phyloP scores from a whole-genome alignment of 2,113 vertebrate genomes.

The Antigone vipio region DNA sequence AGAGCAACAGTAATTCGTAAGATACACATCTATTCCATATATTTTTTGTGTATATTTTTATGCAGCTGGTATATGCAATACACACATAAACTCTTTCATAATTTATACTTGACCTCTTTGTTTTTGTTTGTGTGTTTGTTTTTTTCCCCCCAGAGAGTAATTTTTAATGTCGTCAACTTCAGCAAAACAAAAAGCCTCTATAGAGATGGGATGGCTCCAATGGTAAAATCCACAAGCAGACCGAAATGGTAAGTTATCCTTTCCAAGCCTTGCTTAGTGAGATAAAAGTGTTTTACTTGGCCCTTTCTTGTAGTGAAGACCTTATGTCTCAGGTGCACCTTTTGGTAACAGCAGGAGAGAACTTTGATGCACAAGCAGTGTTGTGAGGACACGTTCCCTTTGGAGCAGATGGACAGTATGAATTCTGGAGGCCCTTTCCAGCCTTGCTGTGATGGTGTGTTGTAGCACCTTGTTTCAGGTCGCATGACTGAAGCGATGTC shows the following conservation, averaged over 20 bases:
- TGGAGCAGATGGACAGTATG: neutral
- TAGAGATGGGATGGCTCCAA: slow-evolving; percentile 95
- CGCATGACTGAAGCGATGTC: neutral
- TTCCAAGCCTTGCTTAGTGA: neutral
- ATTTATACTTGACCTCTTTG: neutral
- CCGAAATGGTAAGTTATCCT: slow-evolving; percentile 87
- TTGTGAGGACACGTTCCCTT: neutral
- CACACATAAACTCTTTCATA: neutral
- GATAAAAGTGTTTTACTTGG: neutral
- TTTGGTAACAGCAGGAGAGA: neutral
- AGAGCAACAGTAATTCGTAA: neutral
- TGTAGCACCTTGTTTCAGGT: neutral
- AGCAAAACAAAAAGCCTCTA: slow-evolving; percentile 99
- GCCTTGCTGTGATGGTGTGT: neutral
- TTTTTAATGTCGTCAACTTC: slow-evolving; percentile 98
- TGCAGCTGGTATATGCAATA: neutral
- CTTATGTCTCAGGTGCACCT: neutral
- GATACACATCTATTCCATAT: neutral
- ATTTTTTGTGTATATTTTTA: neutral
- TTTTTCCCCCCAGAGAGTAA: slow-evolving; percentile 82
- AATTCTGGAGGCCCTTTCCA: neutral
- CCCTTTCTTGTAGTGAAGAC: neutral
- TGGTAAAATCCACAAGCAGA: slow-evolving; percentile 95
- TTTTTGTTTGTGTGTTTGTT: slow-evolving; percentile 1
- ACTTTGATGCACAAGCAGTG: neutral